A percentile compares a stretch with the other conserved stretches of the same genome.
Conservation (phyloP, 2,888 invertebrate genomes). For the Panorpa germanica region DNA sequence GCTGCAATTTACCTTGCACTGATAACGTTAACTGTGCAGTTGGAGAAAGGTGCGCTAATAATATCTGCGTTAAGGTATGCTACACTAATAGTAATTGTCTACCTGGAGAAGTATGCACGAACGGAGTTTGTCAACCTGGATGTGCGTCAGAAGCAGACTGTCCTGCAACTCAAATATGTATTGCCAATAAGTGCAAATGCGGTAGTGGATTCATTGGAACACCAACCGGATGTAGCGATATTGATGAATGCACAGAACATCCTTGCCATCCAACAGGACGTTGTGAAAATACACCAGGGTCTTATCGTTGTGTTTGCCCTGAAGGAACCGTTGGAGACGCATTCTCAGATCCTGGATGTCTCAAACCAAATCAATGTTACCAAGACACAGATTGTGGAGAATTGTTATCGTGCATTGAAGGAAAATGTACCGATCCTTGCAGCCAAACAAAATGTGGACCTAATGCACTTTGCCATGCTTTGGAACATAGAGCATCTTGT, state of each 20-base stretch:
- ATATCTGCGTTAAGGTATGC: constrained; percentile 67
- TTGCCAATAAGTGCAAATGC: constrained; percentile 56
- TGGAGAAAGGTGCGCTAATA: constrained; percentile 66
- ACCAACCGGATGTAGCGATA: constrained; percentile 57
- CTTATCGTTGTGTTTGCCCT: constrained; percentile 63
- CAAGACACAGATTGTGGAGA: constrained; percentile 56
- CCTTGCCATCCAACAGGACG: constrained; percentile 66
- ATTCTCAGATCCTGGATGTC: constrained; percentile 52
- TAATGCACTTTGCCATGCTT: constrained; percentile 56
- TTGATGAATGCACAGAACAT: constrained; percentile 60
- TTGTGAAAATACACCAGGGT: constrained; percentile 64
- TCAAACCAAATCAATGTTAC: constrained; percentile 56
- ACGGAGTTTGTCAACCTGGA: constrained; percentile 64
- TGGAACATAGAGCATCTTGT: constrained; percentile 53
- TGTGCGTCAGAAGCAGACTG: constrained; percentile 71
- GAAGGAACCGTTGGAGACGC: constrained; percentile 61
- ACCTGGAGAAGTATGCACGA: constrained; percentile 71
- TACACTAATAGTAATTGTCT: constrained; percentile 80
- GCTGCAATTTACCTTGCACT: constrained; percentile 62
- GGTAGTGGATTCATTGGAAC: constrained; percentile 53
- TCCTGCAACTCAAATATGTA: constrained; percentile 56
- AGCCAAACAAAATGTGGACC: constrained; percentile 48
- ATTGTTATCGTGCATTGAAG: constrained; percentile 51
- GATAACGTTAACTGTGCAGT: constrained; percentile 57
- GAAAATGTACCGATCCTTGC: constrained; percentile 71